These are phyloP conservation scores for Oryzias melastigma DNA, from an alignment of 2,113 vertebrate species.

Conservation along the genomic window DNA sequence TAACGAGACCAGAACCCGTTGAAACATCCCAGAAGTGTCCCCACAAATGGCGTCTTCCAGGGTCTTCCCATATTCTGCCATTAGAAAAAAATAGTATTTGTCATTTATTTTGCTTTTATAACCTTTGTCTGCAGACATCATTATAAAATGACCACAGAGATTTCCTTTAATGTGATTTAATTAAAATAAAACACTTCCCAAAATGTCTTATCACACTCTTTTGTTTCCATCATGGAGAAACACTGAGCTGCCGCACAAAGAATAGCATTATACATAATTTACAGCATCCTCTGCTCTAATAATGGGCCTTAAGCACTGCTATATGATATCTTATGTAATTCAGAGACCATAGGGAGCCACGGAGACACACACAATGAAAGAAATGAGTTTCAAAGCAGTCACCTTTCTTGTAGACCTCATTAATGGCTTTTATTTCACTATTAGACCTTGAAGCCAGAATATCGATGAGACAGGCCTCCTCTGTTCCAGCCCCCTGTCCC, in stretches of 20 bases:
- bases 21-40: slow-evolving; percentile 92
- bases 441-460: slow-evolving; percentile 90
- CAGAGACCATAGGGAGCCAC: neutral
- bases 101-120: too few species aligned
- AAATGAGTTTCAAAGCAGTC: slow-evolving; percentile 12
- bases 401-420: slow-evolving; percentile 81
- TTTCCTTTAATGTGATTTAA: neutral
- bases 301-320: slow-evolving; percentile 15
- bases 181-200: too few species aligned
- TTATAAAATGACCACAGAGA: neutral
- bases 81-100: neutral
- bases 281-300: slow-evolving; percentile 42
- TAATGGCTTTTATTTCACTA: slow-evolving; percentile 80
- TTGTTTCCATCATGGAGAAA: slow-evolving; percentile 18
- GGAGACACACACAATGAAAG: neutral
- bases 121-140: neutral
- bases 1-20: slow-evolving; percentile 91
- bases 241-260: slow-evolving; percentile 11
- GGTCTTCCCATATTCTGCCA: slow-evolving; percentile 78
- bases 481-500: slow-evolving; percentile 90
- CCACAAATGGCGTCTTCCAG: slow-evolving; percentile 88
- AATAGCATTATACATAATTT: slow-evolving; percentile 53
- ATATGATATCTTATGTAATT: slow-evolving; percentile 37
- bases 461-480: slow-evolving; percentile 93
- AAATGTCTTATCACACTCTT: neutral